A percentile compares a stretch with the other conserved stretches of the same genome.
Evolutionary conservation across 1,140 invertebrate species (phyloP).

Genomic region (Diachasmimorpha longicaudata): DNA sequence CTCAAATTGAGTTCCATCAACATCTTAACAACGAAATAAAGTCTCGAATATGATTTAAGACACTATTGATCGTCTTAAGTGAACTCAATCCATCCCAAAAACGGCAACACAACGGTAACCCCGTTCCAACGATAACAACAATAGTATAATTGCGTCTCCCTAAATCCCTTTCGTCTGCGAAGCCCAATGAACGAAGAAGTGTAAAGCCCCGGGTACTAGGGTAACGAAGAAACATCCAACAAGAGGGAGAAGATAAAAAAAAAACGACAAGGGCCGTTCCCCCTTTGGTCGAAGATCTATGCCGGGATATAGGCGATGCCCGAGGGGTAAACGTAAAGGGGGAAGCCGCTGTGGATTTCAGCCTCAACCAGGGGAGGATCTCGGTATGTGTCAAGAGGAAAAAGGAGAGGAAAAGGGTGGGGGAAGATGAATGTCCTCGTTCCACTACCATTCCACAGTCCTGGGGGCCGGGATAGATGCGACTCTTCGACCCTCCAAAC

Average conservation of each 20-base stretch:
- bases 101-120: too few species aligned
- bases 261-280: not conserved
- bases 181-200: too few species aligned
- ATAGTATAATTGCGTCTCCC: too few species aligned
- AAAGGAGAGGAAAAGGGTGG: slow-evolving; percentile 41
- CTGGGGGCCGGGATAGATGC: slow-evolving; percentile 29
- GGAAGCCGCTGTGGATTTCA: not conserved
- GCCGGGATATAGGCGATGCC: slow-evolving; percentile 32
- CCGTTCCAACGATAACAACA: too few species aligned
- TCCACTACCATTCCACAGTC: slow-evolving; percentile 40
- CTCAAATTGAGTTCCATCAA: too few species aligned
- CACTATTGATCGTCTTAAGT: too few species aligned
- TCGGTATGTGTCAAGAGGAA: slow-evolving; percentile 31
- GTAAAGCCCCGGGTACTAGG: too few species aligned
- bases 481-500: slow-evolving; percentile 55
- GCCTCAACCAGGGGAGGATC: slow-evolving; percentile 7
- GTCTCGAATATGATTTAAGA: too few species aligned
- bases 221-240: not conserved
- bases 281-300: not conserved
- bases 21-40: too few species aligned
- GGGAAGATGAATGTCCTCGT: slow-evolving; percentile 62
- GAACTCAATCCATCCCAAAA: too few species aligned
- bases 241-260: not conserved
- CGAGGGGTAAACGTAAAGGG: not conserved
- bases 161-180: too few species aligned